A percentile compares a stretch with the other conserved stretches of the same genome.
Evolutionary conservation across 1,140 invertebrate species (phyloP).

Genomic region (Asobara japonica): DNA sequence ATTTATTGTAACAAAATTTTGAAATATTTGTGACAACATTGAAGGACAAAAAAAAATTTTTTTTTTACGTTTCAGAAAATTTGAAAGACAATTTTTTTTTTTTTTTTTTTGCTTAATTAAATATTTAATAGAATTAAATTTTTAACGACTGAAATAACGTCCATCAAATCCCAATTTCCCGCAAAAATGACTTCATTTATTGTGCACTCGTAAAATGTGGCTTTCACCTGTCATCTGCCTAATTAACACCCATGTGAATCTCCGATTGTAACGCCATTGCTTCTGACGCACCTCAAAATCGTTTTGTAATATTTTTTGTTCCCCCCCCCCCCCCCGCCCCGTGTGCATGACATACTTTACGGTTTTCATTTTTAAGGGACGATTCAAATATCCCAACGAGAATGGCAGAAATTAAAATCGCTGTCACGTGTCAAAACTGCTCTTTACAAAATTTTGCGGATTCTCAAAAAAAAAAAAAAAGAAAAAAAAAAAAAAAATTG

Average conservation of each 20-base stretch:
- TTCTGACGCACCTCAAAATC: neutral
- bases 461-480: too few species aligned
- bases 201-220: neutral
- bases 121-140: neutral
- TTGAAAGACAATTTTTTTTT: too few species aligned
- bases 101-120: too few species aligned
- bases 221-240: neutral
- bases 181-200: neutral
- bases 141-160: neutral
- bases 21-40: too few species aligned
- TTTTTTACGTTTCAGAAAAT: too few species aligned
- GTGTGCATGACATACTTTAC: slow-evolving; percentile 1
- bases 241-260: neutral
- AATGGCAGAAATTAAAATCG: too few species aligned
- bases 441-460: too few species aligned
- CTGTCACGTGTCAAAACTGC: too few species aligned
- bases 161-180: neutral
- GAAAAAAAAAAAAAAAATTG: too few species aligned
- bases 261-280: neutral
- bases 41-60: neutral
- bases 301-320: neutral
- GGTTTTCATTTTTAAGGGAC: too few species aligned
- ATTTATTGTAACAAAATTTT: too few species aligned
- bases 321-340: neutral
- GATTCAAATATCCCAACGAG: too few species aligned